Evolutionary conservation across 2,888 invertebrate genomes (phyloP).

Genomic region (Dynastes maya): DNA sequence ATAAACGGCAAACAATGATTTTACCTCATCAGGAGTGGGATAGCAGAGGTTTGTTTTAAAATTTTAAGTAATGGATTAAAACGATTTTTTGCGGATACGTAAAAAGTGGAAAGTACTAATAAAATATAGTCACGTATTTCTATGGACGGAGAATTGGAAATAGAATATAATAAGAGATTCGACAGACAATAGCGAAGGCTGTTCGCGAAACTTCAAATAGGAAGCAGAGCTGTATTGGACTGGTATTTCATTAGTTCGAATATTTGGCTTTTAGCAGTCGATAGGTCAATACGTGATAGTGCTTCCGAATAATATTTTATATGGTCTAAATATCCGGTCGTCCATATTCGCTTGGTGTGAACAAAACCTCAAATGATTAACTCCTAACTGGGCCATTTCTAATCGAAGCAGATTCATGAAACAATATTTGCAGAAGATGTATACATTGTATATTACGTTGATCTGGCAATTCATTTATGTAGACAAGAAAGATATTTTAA

Average conservation of each 20-base stretch:
- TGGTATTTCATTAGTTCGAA: background rate
- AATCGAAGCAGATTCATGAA: too few species aligned
- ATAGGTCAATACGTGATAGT: conserved; percentile 6
- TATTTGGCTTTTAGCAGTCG: background rate
- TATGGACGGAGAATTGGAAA: background rate
- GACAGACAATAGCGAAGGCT: background rate
- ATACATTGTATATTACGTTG: too few species aligned
- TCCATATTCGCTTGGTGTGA: background rate
- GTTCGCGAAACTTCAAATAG: background rate
- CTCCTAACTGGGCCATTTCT: background rate
- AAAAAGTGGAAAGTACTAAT: too few species aligned
- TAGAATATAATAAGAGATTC: too few species aligned
- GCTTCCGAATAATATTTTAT: background rate
- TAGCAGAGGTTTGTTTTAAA: too few species aligned
- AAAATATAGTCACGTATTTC: too few species aligned
- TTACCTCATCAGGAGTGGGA: background rate
- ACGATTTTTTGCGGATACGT: too few species aligned
- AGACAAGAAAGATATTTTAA: too few species aligned
- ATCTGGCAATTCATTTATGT: too few species aligned
- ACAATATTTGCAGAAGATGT: background rate
- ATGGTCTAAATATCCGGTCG: background rate
- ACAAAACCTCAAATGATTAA: background rate
- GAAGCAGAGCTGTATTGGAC: background rate
- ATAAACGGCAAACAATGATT: background rate
- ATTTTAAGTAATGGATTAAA: too few species aligned